Percentiles rank a stretch among this genome's conserved stretches.
Conservation (phyloP, 2,888 invertebrate genomes). For the Thymelicus lineola region DNA sequence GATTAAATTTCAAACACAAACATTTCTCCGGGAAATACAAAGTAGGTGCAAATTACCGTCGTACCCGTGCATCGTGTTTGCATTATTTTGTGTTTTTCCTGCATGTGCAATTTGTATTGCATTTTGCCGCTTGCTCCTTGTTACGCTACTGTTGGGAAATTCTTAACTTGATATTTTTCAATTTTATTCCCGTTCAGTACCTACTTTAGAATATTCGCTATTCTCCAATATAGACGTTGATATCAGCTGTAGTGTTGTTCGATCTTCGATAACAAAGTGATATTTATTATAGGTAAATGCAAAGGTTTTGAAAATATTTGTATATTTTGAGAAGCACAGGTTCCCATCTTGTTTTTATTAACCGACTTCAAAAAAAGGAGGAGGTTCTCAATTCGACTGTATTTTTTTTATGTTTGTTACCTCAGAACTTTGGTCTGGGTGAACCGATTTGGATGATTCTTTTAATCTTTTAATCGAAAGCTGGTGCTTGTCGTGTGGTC, state of each 20-base stretch:
- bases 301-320: no score
- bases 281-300: no score
- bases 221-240: neutral
- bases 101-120: neutral
- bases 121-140: neutral
- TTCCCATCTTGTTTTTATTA: no score
- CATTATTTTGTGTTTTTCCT: conserved; percentile 24
- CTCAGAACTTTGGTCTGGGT: no score
- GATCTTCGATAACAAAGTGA: neutral
- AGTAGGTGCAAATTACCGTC: conserved; percentile 21
- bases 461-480: no score
- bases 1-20: conserved; percentile 32
- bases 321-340: no score
- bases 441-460: no score
- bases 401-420: no score
- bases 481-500: no score
- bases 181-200: neutral
- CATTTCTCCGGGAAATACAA: conserved; percentile 29
- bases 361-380: no score
- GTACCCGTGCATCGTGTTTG: neutral
- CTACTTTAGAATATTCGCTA: neutral
- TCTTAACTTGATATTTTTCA: neutral
- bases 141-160: neutral
- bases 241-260: no score
- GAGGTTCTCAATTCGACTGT: no score